Evolutionary conservation across 2,888 invertebrate genomes (phyloP).

Genomic region (Saturnia japonica): DNA sequence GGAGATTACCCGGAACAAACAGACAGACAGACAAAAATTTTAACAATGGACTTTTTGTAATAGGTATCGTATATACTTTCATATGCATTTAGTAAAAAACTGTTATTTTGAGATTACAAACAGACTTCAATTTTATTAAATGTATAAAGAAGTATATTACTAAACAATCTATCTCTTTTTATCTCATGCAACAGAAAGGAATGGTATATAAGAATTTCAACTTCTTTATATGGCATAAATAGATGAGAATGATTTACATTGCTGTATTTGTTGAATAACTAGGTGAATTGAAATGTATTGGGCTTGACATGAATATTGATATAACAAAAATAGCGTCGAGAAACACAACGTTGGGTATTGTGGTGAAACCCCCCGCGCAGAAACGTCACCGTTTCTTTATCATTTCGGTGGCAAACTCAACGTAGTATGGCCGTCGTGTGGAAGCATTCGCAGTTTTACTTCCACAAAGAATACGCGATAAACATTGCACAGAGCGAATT

Average conservation of each 20-base stretch:
- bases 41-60: too few species aligned
- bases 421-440: slow-evolving; percentile 84
- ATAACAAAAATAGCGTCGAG: slow-evolving; percentile 23
- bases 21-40: too few species aligned
- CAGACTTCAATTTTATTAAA: too few species aligned
- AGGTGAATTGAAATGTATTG: background rate
- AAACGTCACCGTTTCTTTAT: slow-evolving; percentile 78
- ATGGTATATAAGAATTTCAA: slow-evolving; percentile 1
- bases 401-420: slow-evolving; percentile 81
- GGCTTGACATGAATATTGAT: slow-evolving; percentile 40
- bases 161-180: background rate
- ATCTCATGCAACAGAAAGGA: background rate
- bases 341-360: slow-evolving; percentile 32
- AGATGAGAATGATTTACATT: slow-evolving; percentile 29
- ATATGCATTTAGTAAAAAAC: too few species aligned
- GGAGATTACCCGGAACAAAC: too few species aligned
- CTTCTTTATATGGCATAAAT: background rate
- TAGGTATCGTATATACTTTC: too few species aligned
- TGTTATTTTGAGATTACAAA: too few species aligned
- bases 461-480: slow-evolving; percentile 85
- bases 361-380: slow-evolving; percentile 46
- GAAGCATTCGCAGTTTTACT: slow-evolving; percentile 85
- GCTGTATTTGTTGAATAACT: slow-evolving; percentile 21
- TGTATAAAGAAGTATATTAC: too few species aligned
- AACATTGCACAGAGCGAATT: slow-evolving; percentile 79